phyloP scores from a whole-genome alignment of 1,140 invertebrate genomes.

The Alviniconcha marisindica region DNA sequence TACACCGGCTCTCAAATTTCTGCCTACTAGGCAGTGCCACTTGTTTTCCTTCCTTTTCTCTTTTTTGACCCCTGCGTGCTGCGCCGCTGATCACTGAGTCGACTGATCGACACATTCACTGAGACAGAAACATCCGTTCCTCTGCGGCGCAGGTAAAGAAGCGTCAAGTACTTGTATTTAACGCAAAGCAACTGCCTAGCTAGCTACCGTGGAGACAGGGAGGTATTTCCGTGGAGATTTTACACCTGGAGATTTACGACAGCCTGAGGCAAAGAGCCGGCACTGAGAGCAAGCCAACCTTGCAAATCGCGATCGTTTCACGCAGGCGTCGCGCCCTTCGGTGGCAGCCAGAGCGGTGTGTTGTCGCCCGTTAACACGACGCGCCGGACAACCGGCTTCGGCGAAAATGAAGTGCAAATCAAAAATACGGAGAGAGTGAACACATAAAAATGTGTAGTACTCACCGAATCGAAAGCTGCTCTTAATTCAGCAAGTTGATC shows the following conservation, averaged over 20 bases:
- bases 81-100: too few species aligned
- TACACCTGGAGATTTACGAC: slow-evolving; percentile 16
- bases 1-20: too few species aligned
- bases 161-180: too few species aligned
- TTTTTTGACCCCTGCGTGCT: too few species aligned
- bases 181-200: background rate
- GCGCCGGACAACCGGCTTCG: background rate
- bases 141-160: too few species aligned
- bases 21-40: too few species aligned
- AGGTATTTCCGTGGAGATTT: background rate
- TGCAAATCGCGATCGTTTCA: background rate
- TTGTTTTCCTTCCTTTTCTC: too few species aligned
- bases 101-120: too few species aligned
- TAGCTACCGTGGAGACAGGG: background rate
- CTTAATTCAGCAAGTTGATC: slow-evolving; percentile 32
- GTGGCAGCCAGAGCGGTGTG: background rate
- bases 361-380: background rate
- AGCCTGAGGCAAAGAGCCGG: background rate
- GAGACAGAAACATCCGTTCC: too few species aligned
- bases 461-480: slow-evolving; percentile 25
- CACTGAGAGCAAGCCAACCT: background rate
- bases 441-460: background rate
- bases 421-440: background rate
- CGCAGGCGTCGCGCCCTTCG: background rate
- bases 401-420: background rate